These are phyloP conservation scores for Himalopsyche anomala DNA, from an alignment of 2,888 invertebrate species.

Conservation along the genomic window DNA sequence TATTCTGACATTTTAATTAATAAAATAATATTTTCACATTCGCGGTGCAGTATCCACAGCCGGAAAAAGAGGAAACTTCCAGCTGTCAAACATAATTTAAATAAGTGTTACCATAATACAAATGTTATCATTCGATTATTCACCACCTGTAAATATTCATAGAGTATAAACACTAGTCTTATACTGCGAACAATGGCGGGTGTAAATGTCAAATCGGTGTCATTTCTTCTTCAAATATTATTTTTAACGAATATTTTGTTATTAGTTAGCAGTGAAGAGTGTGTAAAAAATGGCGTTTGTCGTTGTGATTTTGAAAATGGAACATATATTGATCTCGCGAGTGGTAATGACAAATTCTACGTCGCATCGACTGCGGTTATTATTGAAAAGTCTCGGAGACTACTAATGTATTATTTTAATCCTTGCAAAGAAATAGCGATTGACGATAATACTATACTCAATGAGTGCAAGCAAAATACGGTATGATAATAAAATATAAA, in stretches of 20 bases:
- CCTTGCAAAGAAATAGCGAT: slow-evolving; percentile 72
- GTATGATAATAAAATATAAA: slow-evolving; percentile 48
- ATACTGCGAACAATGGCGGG: slow-evolving; percentile 52
- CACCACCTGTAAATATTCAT: too few species aligned
- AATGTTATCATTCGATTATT: too few species aligned
- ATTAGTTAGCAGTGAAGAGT: slow-evolving; percentile 65
- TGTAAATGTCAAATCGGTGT: slow-evolving; percentile 48
- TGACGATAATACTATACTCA: slow-evolving; percentile 67
- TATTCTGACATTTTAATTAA: slow-evolving; percentile 69
- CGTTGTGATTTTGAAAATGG: slow-evolving; percentile 72
- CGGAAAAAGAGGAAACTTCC: not conserved
- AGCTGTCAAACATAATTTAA: not conserved
- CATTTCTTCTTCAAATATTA: slow-evolving; percentile 50
- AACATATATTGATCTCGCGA: slow-evolving; percentile 74
- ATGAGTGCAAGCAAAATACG: slow-evolving; percentile 67
- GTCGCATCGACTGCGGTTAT: slow-evolving; percentile 67
- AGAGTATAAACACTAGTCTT: not conserved
- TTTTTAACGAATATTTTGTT: slow-evolving; percentile 41
- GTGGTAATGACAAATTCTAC: slow-evolving; percentile 70
- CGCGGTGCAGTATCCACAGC: not conserved
- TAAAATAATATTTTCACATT: not conserved
- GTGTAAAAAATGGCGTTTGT: slow-evolving; percentile 72
- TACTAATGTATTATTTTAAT: slow-evolving; percentile 70
- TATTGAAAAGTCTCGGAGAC: slow-evolving; percentile 68
- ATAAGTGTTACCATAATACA: not conserved